Evolutionary conservation across 2,888 invertebrate species (phyloP).

Genomic region (Pachydiplax longipennis): DNA sequence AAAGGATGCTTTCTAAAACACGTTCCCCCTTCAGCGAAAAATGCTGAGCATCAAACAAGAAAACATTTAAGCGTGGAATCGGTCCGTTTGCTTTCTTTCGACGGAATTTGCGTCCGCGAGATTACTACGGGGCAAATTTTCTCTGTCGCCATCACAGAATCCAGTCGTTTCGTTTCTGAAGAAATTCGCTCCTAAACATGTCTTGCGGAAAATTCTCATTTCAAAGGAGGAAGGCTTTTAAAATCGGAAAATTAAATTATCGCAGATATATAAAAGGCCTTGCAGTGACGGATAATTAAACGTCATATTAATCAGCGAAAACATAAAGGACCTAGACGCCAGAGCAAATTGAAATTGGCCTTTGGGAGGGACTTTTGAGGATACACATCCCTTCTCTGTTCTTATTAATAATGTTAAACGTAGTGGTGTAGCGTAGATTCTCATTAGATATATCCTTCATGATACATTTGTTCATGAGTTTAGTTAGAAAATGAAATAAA

Average conservation of each 20-base stretch:
- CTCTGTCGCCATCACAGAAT: not conserved
- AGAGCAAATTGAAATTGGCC: no score
- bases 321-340: no score
- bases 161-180: not conserved
- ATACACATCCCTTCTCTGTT: no score
- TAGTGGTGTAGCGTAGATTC: no score
- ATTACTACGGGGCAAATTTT: not conserved
- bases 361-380: no score
- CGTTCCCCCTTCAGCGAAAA: not conserved
- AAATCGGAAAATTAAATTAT: not conserved
- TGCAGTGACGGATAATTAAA: no score
- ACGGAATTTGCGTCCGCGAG: not conserved
- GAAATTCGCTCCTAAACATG: not conserved
- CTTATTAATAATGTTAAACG: no score
- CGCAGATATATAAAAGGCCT: no score
- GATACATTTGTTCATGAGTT: no score
- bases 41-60: not conserved
- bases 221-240: not conserved
- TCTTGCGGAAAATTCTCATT: not conserved
- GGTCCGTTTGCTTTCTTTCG: not conserved
- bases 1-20: not conserved
- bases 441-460: no score
- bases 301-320: no score
- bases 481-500: no score
- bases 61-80: not conserved